Base-by-base conservation (phyloP, 2,888 invertebrate genomes). In the Netelia virgata region DNA sequence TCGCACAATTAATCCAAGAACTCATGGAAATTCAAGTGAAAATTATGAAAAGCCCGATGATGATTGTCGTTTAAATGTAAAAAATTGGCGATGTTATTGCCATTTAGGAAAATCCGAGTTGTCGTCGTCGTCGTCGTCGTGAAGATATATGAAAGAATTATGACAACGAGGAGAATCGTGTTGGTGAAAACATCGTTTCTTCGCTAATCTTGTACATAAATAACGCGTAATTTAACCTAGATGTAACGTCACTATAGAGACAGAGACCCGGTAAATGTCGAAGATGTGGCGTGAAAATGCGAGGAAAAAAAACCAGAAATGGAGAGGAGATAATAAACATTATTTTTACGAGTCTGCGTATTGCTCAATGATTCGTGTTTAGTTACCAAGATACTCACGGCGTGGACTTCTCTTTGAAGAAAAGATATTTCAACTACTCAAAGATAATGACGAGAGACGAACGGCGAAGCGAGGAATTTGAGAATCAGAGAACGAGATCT, bases 171-270 rank as follows among this genome's bases (percentile, higher is more conserved):
- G 16, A 57, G 57, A 9, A 57, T 18, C 57, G 57, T 57, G 16
- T 9, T 57, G 57, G 57, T 10, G 16, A 8, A 18, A 57, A 57
- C 47, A 10, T 11, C 36, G 55, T 70, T n/a, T 16, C 11, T 11
- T 28, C 36, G 55, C 53, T 47, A n/a, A 63, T 66, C 59, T 55
- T 80, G 79, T 80, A 80, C 79, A 80, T 80, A 79, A 79, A 73
- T 79, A 80, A 73, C 28, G 18, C 18, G 59, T 80, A 66, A 80
- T 80, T 80, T 68, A 73, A 80, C 64, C 43, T 80, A 80, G 59
- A 73, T 73, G 6, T 36, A 63, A 63, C 63, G 16, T 57, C 18
- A 18, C 16, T 18, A 9, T 57, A 57, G 18, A 18, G 18, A 20
- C 8, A 57, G 18, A 9, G 47, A 10, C 10, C 47, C 47, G 14